Evolutionary conservation across 2,113 vertebrate genomes (phyloP), one percentile per base, ranked within the genome.

Genomic region (Athene noctua): DNA sequence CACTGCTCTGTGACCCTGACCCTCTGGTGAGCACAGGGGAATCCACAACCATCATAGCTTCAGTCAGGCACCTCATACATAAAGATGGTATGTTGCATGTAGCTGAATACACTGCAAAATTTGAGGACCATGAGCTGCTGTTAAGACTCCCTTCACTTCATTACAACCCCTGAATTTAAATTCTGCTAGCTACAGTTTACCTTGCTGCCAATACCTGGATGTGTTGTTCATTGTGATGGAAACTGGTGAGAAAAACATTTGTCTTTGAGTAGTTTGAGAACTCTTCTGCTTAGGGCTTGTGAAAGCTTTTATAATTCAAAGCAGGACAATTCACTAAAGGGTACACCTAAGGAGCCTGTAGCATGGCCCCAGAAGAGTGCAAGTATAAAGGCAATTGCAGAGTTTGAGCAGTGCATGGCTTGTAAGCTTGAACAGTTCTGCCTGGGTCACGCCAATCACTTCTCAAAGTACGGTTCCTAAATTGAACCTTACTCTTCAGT

Each of bases 1-100:
- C 47, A 25, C 19, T 0, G 3, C 18, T n/a, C 38, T 36, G 38
- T 42, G 19, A 15, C 15, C 3, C 29, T 6, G 4, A 15, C 4
- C n/a, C 17, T 46, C 25, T 74, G 18, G 26, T 34, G 26, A 73
- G 30, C 59, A 80, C 54, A 67, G 61, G 15, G 26, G 18, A 79
- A 59, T 61, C 30, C n/a, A 29, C 59, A 61, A 27, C 25, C 32
- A 30, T 52, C 18, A 5, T 38, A 71, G n/a, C 27, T 51, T 77
- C 25, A 51, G 44, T 52, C 65, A 59, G 38, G 4, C 49, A 71
- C 20, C 27, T 63, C 36, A 57, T 51, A 30, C 20, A 11, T 44
- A n/a, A 70, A 58, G 36, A 67, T 29, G 66, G 29, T 6, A 47
- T 7, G 38, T 61, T 66, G 66, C 15, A 46, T 19, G 32, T 29